Evolutionary conservation across 2,797 vertebrate genomes (phyloP).

Genomic region (Bradypodion pumilum): DNA sequence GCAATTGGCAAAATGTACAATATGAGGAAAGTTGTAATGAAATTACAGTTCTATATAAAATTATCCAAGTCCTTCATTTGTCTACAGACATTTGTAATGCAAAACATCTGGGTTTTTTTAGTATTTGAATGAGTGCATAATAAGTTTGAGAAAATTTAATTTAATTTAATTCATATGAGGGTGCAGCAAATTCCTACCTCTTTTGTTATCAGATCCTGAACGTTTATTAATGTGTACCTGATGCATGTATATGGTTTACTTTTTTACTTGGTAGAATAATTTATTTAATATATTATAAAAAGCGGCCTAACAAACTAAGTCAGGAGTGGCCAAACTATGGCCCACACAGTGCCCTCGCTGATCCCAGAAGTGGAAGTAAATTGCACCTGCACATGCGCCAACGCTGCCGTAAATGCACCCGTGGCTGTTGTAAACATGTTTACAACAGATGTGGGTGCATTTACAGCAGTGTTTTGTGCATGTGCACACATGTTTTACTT

Average conservation of each 20-base stretch:
- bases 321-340: too few relatives aligned
- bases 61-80: not conserved
- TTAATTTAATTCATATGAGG: slow-evolving; percentile 44
- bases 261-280: slow-evolving; percentile 72
- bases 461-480: too few relatives aligned
- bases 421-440: too few relatives aligned
- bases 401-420: too few relatives aligned
- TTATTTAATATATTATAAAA: slow-evolving; percentile 66
- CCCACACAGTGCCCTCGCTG: too few relatives aligned
- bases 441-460: too few relatives aligned
- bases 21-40: slow-evolving; percentile 31
- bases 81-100: slow-evolving; percentile 27
- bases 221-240: slow-evolving; percentile 60
- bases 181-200: slow-evolving; percentile 60
- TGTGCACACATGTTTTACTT: too few relatives aligned
- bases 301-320: slow-evolving; percentile 57
- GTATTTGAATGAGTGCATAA: slow-evolving; percentile 17
- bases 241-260: slow-evolving; percentile 64
- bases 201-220: slow-evolving; percentile 45
- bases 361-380: too few relatives aligned
- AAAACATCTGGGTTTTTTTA: slow-evolving; percentile 12
- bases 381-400: too few relatives aligned
- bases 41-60: slow-evolving; percentile 15
- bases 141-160: slow-evolving; percentile 24
- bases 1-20: slow-evolving; percentile 8